Base-by-base conservation (phyloP, 2,113 vertebrate species). In the Dicaeum eximium region DNA sequence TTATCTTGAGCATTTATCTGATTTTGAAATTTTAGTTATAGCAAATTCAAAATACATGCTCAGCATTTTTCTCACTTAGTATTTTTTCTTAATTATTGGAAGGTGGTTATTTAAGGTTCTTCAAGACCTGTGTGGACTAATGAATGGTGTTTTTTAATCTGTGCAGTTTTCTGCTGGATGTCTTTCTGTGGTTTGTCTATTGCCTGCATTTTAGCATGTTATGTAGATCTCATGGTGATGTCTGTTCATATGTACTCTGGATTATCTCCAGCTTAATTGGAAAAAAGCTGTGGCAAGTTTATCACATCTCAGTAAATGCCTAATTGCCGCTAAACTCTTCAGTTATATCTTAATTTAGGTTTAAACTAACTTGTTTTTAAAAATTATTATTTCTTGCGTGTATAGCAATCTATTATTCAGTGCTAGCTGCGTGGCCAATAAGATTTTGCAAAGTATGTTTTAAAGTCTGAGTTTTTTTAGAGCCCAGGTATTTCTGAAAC, bases 391-490 rank as follows among this genome's bases (percentile, higher is more conserved):
- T 85, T 94, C 13, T 80, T 11, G n/a, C 20, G 17, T 57, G 12
- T 74, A 30, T 95, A 74, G 71, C 24, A 56, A 8, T 91, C 53
- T 88, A 10, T 84, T 95, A 86, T 91, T 92, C 48, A 61, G 4
- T 89, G 10, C 66, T 88, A 69, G 86, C 23, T 80, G 62, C 61
- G 74, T 64, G 65, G 38, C 27, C 74, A 47, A 27, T 92, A 91
- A 94, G 71, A 48, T 80, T 92, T 95, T 95, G 77, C 38, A 58
- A 96, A 95, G 74, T 79, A 14, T 94, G 84, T 95, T 97, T 97
- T 96, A 96, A 94, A 97, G 91, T 93, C 91, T 89, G 60, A 90
- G 92, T 96, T 98, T 97, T 97, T 97, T 97, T 97, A 97, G 96
- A 97, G 97, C 97, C 96, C 91, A 95, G 95, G 97, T 98, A 96